phyloP scores from a whole-genome alignment of 2,113 vertebrate species.

The Solea senegalensis region DNA sequence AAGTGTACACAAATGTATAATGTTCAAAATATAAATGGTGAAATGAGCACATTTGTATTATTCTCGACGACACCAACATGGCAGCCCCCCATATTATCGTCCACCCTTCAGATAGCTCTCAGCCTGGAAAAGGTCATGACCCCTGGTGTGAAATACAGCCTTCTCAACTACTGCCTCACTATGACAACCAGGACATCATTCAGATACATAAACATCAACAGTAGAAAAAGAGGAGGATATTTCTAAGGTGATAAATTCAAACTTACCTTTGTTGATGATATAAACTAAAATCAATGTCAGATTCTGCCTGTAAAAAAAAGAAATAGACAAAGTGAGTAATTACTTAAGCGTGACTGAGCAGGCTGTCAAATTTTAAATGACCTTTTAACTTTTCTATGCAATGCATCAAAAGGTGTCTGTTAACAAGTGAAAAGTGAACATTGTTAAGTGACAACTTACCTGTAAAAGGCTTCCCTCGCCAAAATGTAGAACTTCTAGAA shows the following conservation, averaged over 20 bases:
- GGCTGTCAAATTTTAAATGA: neutral
- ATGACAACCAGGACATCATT: too few species aligned
- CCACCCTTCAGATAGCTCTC: too few species aligned
- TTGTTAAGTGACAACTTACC: constrained; percentile 75
- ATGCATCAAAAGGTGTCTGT: neutral
- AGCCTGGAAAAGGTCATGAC: too few species aligned
- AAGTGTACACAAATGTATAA: too few species aligned
- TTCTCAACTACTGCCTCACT: too few species aligned
- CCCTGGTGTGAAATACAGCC: too few species aligned
- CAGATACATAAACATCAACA: too few species aligned
- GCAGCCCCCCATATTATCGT: too few species aligned
- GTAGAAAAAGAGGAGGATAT: neutral
- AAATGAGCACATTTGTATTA: too few species aligned
- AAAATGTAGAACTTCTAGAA: constrained; percentile 97
- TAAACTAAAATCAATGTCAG: constrained; percentile 82
- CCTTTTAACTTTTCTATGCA: neutral
- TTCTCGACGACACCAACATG: too few species aligned
- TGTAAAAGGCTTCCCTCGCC: constrained; percentile 94
- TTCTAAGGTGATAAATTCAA: neutral
- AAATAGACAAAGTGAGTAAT: neutral
- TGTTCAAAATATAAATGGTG: too few species aligned
- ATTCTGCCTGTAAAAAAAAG: constrained; percentile 75
- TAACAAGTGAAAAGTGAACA: neutral
- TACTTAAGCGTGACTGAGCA: neutral
- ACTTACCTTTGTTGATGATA: constrained; percentile 85